Conservation (phyloP, 2,888 invertebrate species). For the Philaethria dido region DNA sequence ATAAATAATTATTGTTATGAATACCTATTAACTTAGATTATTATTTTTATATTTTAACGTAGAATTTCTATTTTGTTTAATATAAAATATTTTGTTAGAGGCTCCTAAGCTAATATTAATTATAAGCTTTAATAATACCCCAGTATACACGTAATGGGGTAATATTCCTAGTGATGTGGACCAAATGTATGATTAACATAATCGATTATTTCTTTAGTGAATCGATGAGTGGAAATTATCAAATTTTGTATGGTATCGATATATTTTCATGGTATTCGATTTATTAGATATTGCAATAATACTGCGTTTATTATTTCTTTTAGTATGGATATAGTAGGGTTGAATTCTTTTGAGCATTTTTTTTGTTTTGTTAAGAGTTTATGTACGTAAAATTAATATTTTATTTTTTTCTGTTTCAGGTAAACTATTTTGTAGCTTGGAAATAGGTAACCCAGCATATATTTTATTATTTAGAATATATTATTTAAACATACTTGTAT, state of each 20-base stretch:
- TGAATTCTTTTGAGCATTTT: no score
- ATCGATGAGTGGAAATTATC: slow-evolving; percentile 4
- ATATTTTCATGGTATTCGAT: background rate
- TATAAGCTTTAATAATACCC: no score
- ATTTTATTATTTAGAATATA: background rate
- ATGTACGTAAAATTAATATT: background rate
- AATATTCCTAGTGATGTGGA: background rate
- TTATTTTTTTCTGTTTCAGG: slow-evolving; percentile 8
- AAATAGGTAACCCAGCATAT: background rate
- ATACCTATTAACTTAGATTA: no score
- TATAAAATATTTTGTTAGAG: no score
- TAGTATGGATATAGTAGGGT: background rate
- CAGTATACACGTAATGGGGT: background rate
- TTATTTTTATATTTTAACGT: no score
- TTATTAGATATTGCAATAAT: no score
- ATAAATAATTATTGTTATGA: no score
- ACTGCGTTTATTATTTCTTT: no score
- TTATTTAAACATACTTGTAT: no score
- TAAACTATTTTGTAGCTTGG: background rate
- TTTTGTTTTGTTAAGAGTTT: background rate
- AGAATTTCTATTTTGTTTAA: no score
- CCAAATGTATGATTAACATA: background rate
- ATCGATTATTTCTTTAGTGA: slow-evolving; percentile 2
- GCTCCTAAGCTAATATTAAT: no score
- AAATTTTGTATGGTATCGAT: slow-evolving; percentile 4